Evolutionary conservation across 2,113 vertebrate species (phyloP).

Genomic region (Myotis brandtii): DNA sequence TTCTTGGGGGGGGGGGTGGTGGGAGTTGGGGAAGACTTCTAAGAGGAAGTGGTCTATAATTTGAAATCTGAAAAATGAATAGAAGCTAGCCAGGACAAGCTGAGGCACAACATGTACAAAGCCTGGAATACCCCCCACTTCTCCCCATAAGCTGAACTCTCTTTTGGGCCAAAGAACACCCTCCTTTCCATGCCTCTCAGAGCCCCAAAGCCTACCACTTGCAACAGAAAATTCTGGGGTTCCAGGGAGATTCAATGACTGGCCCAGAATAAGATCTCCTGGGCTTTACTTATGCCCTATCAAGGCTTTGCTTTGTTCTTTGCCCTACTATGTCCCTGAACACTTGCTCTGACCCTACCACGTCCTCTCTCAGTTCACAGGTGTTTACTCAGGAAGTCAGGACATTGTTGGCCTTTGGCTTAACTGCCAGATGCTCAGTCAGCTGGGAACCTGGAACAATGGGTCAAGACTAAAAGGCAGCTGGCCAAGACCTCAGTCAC

Average conservation of each 20-base stretch:
- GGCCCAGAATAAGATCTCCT: neutral
- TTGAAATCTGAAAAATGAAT: conserved; percentile 59
- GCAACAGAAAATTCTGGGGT: neutral
- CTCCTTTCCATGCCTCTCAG: neutral
- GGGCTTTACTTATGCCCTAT: neutral
- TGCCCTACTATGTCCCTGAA: neutral
- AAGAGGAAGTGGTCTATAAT: neutral
- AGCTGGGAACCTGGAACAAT: neutral
- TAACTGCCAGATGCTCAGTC: conserved; percentile 45
- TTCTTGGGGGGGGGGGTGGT: neutral
- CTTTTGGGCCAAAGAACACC: neutral
- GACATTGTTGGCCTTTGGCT: conserved; percentile 23
- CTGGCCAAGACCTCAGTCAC: conserved; percentile 43
- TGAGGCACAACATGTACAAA: neutral
- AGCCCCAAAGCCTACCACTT: neutral
- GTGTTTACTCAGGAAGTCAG: conserved; percentile 49
- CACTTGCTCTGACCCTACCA: conserved; percentile 9
- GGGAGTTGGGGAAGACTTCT: neutral
- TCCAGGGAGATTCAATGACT: neutral
- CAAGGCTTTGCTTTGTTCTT: neutral
- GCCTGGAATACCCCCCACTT: neutral
- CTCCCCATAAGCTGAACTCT: neutral
- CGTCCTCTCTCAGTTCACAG: conserved; percentile 52
- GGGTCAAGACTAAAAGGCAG: conserved; percentile 17
- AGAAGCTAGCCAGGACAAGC: conserved; percentile 19